Evolutionary conservation across 2,888 invertebrate species (phyloP).

Genomic region (Sisyra terminalis): DNA sequence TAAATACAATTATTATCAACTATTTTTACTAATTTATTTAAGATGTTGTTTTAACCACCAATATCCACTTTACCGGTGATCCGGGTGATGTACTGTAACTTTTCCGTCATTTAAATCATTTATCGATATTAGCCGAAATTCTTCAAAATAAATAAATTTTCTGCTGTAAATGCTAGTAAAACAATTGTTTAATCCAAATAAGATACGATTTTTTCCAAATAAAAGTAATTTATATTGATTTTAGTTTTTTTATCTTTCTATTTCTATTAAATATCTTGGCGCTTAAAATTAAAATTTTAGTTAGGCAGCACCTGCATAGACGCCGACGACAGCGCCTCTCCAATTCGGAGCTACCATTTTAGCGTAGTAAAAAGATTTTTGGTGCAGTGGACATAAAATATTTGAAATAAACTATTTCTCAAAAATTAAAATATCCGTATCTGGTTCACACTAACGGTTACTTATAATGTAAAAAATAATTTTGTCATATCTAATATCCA

Average conservation of each 20-base stretch:
- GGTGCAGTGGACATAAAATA: constrained; percentile 3
- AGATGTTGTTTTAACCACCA: too few relatives aligned
- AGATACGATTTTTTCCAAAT: not conserved
- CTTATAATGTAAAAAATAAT: constrained; percentile 1
- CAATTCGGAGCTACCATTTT: constrained; percentile 7
- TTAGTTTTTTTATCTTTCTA: not conserved
- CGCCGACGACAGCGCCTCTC: constrained; percentile 4
- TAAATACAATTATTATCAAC: not conserved
- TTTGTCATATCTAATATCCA: not conserved
- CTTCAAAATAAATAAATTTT: too few relatives aligned
- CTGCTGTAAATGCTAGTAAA: too few relatives aligned
- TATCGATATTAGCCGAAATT: too few relatives aligned
- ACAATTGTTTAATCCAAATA: too few relatives aligned
- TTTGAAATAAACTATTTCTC: not conserved
- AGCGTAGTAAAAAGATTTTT: constrained; percentile 6
- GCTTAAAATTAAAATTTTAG: not conserved
- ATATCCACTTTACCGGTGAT: too few relatives aligned
- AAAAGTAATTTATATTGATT: not conserved
- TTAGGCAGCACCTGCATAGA: constrained; percentile 6
- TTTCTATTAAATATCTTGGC: not conserved
- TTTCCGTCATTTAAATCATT: too few relatives aligned
- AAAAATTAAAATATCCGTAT: not conserved
- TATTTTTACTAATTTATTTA: not conserved
- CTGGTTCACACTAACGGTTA: not conserved
- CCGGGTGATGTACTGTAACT: too few relatives aligned